Base-by-base conservation (phyloP, 2,113 vertebrate species). In the Hippocampus barbouri region DNA sequence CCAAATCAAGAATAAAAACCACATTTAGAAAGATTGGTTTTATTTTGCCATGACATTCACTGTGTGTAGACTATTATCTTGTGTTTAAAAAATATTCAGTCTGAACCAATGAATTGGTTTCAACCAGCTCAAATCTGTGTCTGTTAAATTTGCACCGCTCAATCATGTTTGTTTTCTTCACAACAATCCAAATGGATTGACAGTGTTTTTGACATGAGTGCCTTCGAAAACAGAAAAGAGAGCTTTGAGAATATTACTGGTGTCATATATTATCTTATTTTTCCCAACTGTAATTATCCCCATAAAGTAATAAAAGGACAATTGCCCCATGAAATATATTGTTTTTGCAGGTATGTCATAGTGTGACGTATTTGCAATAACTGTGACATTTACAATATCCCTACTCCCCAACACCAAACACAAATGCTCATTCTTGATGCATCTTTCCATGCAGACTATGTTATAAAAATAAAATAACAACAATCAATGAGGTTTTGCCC, bases 401-500 rank as follows among this genome's bases (percentile, higher is more conserved):
- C 14, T 27, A 59, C 23, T n/a, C 56, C 23, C 3, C 30, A 60
- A 30, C 34, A 15, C 4, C 25, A 60, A 30, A 57, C 10, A 57
- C 1, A 57, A 25, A 15, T 60, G 12, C 7, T 16, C 5, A 34
- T 30, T 60, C 6, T 60, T 60, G 9, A 64, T 38, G 49, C 41
- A 74, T 14, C 14, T 64, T 74, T 60, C 45, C 57, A 40, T 47
- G 56, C 15, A 12, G 61, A 38, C 49, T 65, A 27, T 66, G 4
- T 43, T 66, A 25, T 47, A 74, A 76, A 56, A 43, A 25, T 47
- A 74, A 76, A 56, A 43, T 40, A 70, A 60, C 20, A 38, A 66
- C 70, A 65, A 74, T 74, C 70, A 78, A 80, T 84, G 69, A 79
- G 84, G 82, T 81, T 81, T 77, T 64, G 78, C 66, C 71, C 73